Conservation (phyloP, 1,140 invertebrate species). For the Anastrepha ludens region DNA sequence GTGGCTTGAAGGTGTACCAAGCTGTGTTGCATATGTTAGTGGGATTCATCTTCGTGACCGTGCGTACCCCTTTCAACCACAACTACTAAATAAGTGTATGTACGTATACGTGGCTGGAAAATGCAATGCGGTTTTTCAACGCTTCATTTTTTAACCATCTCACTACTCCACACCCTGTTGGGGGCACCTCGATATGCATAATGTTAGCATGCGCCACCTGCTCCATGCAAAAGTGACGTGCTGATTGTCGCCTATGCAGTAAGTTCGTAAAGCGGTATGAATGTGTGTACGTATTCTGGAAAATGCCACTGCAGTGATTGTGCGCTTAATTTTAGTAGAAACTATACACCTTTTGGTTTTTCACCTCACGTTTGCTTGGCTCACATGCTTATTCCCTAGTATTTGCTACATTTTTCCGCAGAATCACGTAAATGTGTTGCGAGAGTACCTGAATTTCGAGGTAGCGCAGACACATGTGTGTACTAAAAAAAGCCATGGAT, state of each 20-base stretch:
- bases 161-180: not conserved
- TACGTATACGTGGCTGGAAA: conserved; percentile 1
- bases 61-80: not conserved
- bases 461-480: not conserved
- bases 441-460: not conserved
- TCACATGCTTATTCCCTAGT: conserved; percentile 19
- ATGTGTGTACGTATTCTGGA: not conserved
- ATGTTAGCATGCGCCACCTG: conserved; percentile 30
- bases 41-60: conserved; percentile 10
- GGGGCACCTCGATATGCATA: not conserved
- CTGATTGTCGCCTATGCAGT: conserved; percentile 36
- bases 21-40: not conserved
- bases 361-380: conserved; percentile 19
- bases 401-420: not conserved
- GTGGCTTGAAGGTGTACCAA: not conserved
- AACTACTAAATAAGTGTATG: not conserved
- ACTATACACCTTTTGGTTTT: conserved; percentile 9
- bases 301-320: not conserved
- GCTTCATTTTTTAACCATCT: not conserved
- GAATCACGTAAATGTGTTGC: not conserved
- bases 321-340: conserved; percentile 18
- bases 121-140: not conserved
- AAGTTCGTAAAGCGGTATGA: not conserved
- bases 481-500: no score
- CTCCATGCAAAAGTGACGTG: conserved; percentile 6